Evolutionary conservation across 2,797 vertebrate genomes (phyloP), one percentile per base, ranked within the genome.

Genomic region (Argya squamiceps): DNA sequence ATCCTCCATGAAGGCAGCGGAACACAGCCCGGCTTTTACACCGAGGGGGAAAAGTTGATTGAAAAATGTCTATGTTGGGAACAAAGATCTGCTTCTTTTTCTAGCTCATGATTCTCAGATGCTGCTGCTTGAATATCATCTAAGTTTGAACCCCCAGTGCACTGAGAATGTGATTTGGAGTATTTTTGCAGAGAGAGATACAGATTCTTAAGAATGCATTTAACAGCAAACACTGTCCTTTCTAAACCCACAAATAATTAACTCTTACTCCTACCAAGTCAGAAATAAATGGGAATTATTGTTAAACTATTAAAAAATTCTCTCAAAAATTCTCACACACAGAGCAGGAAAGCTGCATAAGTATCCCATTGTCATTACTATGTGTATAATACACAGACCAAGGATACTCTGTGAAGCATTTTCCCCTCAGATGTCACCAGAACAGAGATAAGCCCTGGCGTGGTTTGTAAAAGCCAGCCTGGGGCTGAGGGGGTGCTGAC

Each of bases 51-150:
- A 80, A 82, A 71, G 59, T 12, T 36, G 81, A 88, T 53, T 58
- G 84, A 71, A 74, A 91, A 83, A 84, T 71, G 11, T 22, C 47
- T 84, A 24, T 29, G 67, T 32, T 64, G 56, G 63, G 86, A 96
- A 96, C 88, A 96, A 95, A 93, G 93, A 74, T 24, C 70, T 90
- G 70, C 43, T 96, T 92, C 89, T 97, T 92, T 81, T 53, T 74
- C 85, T 20, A 82, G 90, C 85, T 96, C 94, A 89, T 90, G 90
- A 95, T 94, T 74, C 94, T 95, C 93, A 95, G 92, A 92, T 92
- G 94, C 59, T 93, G 89, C 37, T 87, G 46, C 10, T 71, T 27
- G 30, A 85, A 37, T 17, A n/a, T 32, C 64, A 82, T 63, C 17
- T 32, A 64, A 44, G 8, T 69, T 8, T 62, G 89, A 91, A 86